Evolutionary conservation across 1,140 invertebrate genomes (phyloP), one percentile per base, ranked within the genome.

Genomic region (Cydia splendana): DNA sequence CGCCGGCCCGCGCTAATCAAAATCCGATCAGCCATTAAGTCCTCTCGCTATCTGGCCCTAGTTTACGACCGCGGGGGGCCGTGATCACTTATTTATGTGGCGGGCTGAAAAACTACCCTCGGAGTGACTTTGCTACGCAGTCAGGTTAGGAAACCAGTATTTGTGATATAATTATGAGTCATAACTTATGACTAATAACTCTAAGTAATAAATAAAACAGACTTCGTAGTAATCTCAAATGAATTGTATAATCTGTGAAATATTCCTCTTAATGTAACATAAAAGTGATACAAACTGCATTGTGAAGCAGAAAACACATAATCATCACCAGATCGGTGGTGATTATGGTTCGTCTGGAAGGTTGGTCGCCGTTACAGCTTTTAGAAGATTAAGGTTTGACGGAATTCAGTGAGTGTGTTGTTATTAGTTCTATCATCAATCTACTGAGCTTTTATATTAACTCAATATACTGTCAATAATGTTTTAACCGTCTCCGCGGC

Each of bases 11-110:
- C 87, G 88, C 89, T 93, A 92, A 93, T 93, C 91, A 93, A 92
- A 93, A 91, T 90, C 91, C 91, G 91, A 93, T 93, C 90, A 91
- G 91, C 91, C 90, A 93, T 93, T 93, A 93, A 91, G 89, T 90
- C 87, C 87, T 91, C 87, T 85, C 89, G 88, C 90, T 91, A 91
- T 93, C 91, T 89, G 84, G 80, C 87, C 89, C 89, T 87, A 88
- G 91, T 91, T 91, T 91, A 93, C 91, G 89, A 92, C 86, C 88
- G 87, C 82, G 84, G 81, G 77, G 48, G 74, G 79, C 75, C 79
- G 83, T 82, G 90, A 91, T 91, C 89, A 81, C 88, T 91, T 92
- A 89, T 92, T 92, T 92, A 91, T 90, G 87, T 90, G 86, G 83
- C 82, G 83, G 82, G 81, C 86, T 88, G 88, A 90, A 91, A 91